A percentile compares a stretch with the other conserved stretches of the same genome.
These are phyloP conservation scores for Albula glossodonta DNA, from an alignment of 2,113 vertebrate species.

Conservation along the genomic window DNA sequence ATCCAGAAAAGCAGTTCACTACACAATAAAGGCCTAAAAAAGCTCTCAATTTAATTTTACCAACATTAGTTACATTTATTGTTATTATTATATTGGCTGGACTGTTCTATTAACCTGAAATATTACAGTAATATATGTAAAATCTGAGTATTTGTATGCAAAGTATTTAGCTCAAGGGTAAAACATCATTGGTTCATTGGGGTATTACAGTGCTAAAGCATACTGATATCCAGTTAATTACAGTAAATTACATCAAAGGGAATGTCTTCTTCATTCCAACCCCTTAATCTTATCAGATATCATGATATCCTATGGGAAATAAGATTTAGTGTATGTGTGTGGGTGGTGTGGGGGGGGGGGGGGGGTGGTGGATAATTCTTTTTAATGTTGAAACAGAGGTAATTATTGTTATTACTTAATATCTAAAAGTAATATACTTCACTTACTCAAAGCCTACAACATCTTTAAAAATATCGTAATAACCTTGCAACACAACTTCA, in stretches of 20 bases:
- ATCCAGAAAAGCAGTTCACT: background rate
- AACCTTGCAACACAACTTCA: background rate
- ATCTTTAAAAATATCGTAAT: background rate
- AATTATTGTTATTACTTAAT: background rate
- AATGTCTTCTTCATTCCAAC: background rate
- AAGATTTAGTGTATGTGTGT: background rate
- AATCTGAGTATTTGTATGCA: background rate
- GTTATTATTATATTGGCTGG: background rate
- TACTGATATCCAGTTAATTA: conserved; percentile 1
- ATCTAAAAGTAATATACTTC: background rate
- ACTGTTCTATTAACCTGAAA: background rate
- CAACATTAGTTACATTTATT: background rate
- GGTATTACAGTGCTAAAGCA: conserved; percentile 3
- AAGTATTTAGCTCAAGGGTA: conserved; percentile 2
- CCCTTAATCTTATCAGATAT: background rate
- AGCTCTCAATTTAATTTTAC: background rate
- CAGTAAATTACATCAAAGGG: conserved; percentile 4
- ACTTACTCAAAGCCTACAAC: background rate
- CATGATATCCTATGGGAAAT: background rate
- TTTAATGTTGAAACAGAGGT: background rate
- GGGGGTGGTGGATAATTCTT: background rate
- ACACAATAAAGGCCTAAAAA: background rate
- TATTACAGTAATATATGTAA: background rate
- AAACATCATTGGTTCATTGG: background rate
- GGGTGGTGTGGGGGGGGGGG: no score